A percentile compares a stretch with the other conserved stretches of the same genome.
These are phyloP conservation scores for Drosophila obscura DNA, from an alignment of 1,140 invertebrate species.

Conservation along the genomic window DNA sequence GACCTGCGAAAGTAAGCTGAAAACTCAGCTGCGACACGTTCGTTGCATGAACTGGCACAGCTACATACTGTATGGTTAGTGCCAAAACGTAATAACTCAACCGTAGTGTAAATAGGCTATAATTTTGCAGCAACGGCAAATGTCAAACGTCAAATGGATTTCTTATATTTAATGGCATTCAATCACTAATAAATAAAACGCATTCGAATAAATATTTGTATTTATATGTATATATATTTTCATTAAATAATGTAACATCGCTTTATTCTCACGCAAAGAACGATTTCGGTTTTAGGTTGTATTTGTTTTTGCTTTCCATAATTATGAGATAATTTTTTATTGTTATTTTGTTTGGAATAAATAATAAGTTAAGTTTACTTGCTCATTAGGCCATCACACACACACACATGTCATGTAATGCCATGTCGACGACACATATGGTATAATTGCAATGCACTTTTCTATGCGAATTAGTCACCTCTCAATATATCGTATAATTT, in stretches of 20 bases:
- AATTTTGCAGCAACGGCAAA: no score
- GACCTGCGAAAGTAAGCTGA: no score
- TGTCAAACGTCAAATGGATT: no score
- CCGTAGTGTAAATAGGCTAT: no score
- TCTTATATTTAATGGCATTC: no score
- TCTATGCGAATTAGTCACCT: constrained; percentile 23
- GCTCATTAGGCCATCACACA: constrained; percentile 52
- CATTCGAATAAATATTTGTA: constrained; percentile 47
- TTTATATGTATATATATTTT: constrained; percentile 84
- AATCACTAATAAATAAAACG: constrained; percentile 15
- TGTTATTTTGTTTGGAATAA: constrained; percentile 73
- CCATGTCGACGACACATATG: constrained; percentile 30
- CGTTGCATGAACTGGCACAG: no score
- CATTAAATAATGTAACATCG: constrained; percentile 84
- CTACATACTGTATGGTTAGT: no score
- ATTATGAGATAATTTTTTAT: constrained; percentile 74
- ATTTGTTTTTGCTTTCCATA: constrained; percentile 44
- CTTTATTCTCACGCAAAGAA: constrained; percentile 84
- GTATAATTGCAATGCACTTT: constrained; percentile 39
- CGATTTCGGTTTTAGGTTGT: constrained; percentile 73
- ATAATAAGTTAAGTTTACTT: constrained; percentile 77
- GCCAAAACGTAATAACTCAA: no score
- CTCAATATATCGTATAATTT: constrained; percentile 17
- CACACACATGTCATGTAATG: constrained; percentile 37
- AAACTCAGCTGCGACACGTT: no score